These are phyloP conservation scores for Agonopterix alstromeriana DNA, from an alignment of 2,888 invertebrate species.

Conservation along the genomic window DNA sequence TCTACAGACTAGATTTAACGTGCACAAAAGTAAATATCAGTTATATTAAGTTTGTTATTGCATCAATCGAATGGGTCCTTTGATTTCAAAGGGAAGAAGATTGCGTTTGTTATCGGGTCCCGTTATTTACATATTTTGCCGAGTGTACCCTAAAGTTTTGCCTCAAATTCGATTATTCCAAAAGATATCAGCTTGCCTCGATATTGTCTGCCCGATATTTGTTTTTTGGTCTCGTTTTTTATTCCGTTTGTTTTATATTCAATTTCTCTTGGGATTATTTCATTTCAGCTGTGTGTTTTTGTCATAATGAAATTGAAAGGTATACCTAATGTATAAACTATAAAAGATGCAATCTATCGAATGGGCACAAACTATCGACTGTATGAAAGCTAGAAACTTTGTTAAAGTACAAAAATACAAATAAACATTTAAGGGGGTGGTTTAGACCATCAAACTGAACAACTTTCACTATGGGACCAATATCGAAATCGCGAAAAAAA, in stretches of 20 bases:
- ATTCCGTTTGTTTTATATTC: slow-evolving; percentile 11
- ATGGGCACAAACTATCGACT: no score
- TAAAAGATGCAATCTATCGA: no score
- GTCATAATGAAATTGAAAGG: neutral
- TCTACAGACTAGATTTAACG: no score
- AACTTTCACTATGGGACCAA: no score
- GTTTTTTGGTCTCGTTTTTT: slow-evolving; percentile 32
- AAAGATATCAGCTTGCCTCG: slow-evolving; percentile 30
- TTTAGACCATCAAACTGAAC: no score
- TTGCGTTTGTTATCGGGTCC: slow-evolving; percentile 32
- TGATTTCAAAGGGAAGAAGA: slow-evolving; percentile 24
- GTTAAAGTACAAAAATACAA: no score
- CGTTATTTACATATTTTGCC: slow-evolving; percentile 43
- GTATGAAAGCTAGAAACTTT: no score
- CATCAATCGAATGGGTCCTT: slow-evolving; percentile 13
- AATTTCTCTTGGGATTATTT: slow-evolving; percentile 10
- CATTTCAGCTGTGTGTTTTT: slow-evolving; percentile 3
- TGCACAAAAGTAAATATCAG: neutral
- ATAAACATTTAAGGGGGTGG: no score
- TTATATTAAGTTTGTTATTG: slow-evolving; percentile 8
- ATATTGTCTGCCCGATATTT: slow-evolving; percentile 44
- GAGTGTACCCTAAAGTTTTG: slow-evolving; percentile 27
- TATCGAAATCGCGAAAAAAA: no score
- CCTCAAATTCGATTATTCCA: slow-evolving; percentile 46
- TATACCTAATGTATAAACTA: no score